Evolutionary conservation across 2,797 vertebrate species (phyloP).

Genomic region (Triplophysa bombifrons): DNA sequence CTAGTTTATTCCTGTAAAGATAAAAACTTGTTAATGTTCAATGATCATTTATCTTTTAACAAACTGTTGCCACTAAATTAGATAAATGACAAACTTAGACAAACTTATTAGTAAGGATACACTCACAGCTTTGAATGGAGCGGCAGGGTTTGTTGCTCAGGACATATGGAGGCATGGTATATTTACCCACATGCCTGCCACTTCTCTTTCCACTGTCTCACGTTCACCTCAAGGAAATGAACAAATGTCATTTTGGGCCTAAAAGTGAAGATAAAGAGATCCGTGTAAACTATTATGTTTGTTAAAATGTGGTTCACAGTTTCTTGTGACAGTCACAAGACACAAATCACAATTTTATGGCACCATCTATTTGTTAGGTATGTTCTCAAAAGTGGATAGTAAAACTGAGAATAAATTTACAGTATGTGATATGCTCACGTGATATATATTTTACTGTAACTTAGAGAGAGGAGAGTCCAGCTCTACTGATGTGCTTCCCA

Average conservation of each 20-base stretch:
- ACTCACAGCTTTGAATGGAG: conserved; percentile 90
- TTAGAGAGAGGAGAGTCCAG: conserved; percentile 71
- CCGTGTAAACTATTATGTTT: background rate
- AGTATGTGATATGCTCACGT: background rate
- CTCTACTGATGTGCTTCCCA: conserved; percentile 62
- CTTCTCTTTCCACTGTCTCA: conserved; percentile 84
- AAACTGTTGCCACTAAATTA: too few relatives aligned
- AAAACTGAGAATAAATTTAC: too few relatives aligned
- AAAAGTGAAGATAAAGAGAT: background rate
- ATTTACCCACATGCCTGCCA: conserved; percentile 86
- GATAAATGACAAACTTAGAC: too few relatives aligned
- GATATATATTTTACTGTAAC: conserved; percentile 34
- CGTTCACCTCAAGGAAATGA: conserved; percentile 67
- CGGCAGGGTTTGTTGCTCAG: conserved; percentile 87
- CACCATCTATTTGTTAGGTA: background rate
- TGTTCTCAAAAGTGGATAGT: background rate
- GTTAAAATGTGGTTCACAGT: background rate
- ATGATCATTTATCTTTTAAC: too few relatives aligned
- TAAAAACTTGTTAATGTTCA: too few relatives aligned
- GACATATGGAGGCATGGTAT: conserved; percentile 86
- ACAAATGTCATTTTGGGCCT: background rate
- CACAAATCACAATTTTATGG: background rate
- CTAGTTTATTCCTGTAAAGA: too few relatives aligned
- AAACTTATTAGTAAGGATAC: background rate
- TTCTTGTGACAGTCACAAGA: conserved; percentile 39